Evolutionary conservation across 2,113 vertebrate genomes (phyloP), one percentile per base, ranked within the genome.

Genomic region (Pluvialis apricaria): DNA sequence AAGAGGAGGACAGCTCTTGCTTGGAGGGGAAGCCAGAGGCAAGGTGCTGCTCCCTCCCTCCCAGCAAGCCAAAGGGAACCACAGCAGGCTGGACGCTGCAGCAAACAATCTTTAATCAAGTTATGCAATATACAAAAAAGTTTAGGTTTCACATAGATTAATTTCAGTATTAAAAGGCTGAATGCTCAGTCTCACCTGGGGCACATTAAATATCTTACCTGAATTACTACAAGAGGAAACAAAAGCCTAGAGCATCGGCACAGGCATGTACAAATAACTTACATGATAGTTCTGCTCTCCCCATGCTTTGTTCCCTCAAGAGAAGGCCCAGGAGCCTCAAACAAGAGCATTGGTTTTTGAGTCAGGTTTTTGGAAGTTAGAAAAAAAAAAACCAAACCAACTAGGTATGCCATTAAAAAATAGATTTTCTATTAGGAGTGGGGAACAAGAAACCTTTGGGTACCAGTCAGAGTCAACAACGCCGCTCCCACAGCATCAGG

Each of bases 101-200:
- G 24, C 4, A 1, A 96, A 95, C 81, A 82, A 77, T 64, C 38
- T 97, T 97, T 97, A 97, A 92, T 96, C 82, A 76, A 82, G 86
- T 90, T 61, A 87, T 52, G 34, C 52, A 95, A 90, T 34, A 87
- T 96, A 96, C 72, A 97, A 97, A 97, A 97, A 96, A 96, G 70
- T 60, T 89, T 31, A 76, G 58, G 54, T 91, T 91, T 62, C 20
- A 3, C 9, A n/a, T 28, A 85, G 64, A 66, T 73, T 76, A 86
- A 57, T 72, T 89, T 91, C 86, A 79, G 26, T 81, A 83, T 92
- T 96, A 95, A 97, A 97, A 94, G 64, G 62, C 85, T 1, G 0
- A 77, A 13, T 61, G 44, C 71, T 78, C 73, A 66, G 22, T 90
- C 71, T 51, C 32, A 45, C 58, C 51, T 72, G 1, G 22, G 64